These are phyloP conservation scores for Scotopteryx bipunctaria DNA, from an alignment of 2,888 invertebrate species.

Conservation along the genomic window DNA sequence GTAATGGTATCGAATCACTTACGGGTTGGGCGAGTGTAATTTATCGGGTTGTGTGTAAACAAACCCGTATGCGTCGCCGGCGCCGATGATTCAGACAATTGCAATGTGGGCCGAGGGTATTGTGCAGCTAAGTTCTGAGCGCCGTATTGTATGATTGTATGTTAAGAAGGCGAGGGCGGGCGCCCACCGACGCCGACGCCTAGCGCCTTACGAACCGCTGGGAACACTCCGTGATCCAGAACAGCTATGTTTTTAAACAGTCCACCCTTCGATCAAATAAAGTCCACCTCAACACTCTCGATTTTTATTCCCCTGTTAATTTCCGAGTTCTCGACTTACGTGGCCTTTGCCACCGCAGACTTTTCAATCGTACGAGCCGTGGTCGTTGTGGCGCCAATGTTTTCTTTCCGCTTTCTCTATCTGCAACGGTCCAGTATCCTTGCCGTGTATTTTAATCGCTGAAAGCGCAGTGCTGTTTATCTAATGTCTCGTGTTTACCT, in stretches of 20 bases:
- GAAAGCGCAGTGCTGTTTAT: conserved; percentile 41
- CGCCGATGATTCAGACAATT: conserved; percentile 74
- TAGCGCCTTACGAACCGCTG: conserved; percentile 48
- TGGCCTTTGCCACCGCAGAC: background rate
- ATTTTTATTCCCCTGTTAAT: background rate
- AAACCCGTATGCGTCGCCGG: conserved; percentile 63
- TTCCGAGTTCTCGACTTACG: too few species aligned
- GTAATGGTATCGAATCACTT: conserved; percentile 44
- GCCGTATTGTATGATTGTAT: conserved; percentile 74
- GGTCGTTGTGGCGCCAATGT: background rate
- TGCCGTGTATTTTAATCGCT: conserved; percentile 35
- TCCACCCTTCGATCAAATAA: background rate
- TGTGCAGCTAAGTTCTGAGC: conserved; percentile 51
- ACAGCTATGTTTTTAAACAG: background rate
- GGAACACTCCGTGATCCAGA: conserved; percentile 53
- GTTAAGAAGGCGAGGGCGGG: conserved; percentile 76
- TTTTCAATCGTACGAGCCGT: background rate
- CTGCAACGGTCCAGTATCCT: conserved; percentile 21
- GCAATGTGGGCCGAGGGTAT: conserved; percentile 73
- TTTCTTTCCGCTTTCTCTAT: conserved; percentile 16
- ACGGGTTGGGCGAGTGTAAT: conserved; percentile 60
- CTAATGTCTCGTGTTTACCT: conserved; percentile 49
- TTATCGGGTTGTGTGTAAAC: conserved; percentile 75
- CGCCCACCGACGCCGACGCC: conserved; percentile 57
- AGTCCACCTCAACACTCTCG: background rate